Conservation (phyloP, 2,113 vertebrate species). For the Sander lucioperca region DNA sequence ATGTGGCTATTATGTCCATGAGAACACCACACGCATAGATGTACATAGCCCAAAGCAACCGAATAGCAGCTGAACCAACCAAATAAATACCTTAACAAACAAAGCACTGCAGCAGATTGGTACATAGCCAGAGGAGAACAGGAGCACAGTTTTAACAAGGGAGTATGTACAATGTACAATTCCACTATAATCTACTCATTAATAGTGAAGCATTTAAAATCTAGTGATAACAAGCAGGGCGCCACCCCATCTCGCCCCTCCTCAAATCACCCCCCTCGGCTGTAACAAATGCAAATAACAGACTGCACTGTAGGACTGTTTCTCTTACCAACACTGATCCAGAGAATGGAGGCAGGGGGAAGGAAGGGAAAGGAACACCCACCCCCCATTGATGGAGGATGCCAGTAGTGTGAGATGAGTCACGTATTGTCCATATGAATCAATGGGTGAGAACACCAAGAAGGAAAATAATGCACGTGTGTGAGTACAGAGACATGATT, state of each 20-base stretch:
- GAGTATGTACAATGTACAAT: not conserved
- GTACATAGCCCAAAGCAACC: conserved; percentile 32
- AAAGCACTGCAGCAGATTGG: conserved; percentile 42
- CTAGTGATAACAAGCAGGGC: conserved; percentile 35
- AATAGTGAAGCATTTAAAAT: conserved; percentile 28
- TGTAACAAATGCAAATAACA: conserved; percentile 51
- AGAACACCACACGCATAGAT: conserved; percentile 27
- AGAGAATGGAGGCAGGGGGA: conserved; percentile 5
- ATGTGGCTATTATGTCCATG: conserved; percentile 14
- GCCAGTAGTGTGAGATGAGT: conserved; percentile 49
- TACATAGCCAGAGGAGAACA: conserved; percentile 35
- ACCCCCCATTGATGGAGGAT: conserved; percentile 52
- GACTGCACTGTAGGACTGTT: conserved; percentile 16
- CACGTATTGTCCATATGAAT: conserved; percentile 65
- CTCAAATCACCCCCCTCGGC: conserved; percentile 10
- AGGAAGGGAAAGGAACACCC: not conserved
- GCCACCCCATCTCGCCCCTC: conserved; percentile 6
- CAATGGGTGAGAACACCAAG: conserved; percentile 62
- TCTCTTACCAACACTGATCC: conserved; percentile 31
- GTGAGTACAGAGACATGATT: conserved; percentile 67
- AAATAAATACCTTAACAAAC: conserved; percentile 60
- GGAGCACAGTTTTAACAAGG: conserved; percentile 42
- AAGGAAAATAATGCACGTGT: conserved; percentile 26
- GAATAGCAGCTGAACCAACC: conserved; percentile 58
- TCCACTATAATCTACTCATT: conserved; percentile 27